A percentile compares a stretch with the other conserved stretches of the same genome.
phyloP scores from a whole-genome alignment of 2,797 vertebrate species.

The Sandelia bainsii region DNA sequence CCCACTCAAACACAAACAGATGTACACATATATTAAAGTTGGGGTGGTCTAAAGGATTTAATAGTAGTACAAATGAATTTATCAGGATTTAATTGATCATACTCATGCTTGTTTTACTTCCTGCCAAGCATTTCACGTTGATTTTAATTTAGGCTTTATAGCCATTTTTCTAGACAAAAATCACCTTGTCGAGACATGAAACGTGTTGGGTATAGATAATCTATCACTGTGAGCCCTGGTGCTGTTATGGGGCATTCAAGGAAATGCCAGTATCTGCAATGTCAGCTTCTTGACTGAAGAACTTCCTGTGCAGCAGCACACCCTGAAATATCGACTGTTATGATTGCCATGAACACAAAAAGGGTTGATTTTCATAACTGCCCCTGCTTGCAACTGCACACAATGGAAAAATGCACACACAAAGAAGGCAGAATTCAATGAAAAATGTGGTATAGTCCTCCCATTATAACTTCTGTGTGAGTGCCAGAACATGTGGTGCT shows the following conservation, averaged over 20 bases:
- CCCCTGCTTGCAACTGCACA: not conserved
- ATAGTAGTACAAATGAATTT: not conserved
- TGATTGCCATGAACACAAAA: constrained; percentile 8
- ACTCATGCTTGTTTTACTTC: not conserved
- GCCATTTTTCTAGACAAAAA: not conserved
- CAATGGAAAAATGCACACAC: not conserved
- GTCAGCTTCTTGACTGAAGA: constrained; percentile 5
- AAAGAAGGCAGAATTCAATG: not conserved
- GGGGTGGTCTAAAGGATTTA: constrained; percentile 5
- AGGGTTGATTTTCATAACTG: constrained; percentile 13
- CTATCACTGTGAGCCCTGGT: constrained; percentile 7
- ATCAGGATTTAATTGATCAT: not conserved
- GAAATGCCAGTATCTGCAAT: not conserved
- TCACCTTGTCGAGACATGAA: constrained; percentile 25
- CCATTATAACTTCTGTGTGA: not conserved
- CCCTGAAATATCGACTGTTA: constrained; percentile 14
- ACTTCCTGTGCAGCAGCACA: not conserved
- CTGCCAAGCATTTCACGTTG: not conserved
- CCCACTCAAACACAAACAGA: constrained; percentile 41
- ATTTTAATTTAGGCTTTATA: not conserved
- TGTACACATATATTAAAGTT: not conserved
- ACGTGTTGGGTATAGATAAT: constrained; percentile 30
- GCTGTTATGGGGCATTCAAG: constrained; percentile 7
- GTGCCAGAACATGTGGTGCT: constrained; percentile 5
- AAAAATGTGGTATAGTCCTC: not conserved